phyloP scores from a whole-genome alignment of 2,797 vertebrate species.

The Diplodus sargus region DNA sequence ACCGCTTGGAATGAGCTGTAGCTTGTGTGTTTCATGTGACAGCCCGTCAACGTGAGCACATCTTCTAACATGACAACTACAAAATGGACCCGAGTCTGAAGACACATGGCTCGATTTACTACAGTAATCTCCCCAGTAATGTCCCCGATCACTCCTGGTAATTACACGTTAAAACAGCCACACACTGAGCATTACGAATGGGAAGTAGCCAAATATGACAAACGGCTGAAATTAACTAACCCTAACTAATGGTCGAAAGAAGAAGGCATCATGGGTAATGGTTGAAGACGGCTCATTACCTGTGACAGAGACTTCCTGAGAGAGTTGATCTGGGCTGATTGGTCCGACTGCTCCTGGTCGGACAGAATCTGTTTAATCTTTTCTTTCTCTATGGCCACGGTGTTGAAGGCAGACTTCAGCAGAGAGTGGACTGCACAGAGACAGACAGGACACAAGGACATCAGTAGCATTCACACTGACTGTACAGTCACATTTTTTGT shows the following conservation, averaged over 20 bases:
- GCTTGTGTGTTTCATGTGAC: constrained; percentile 42
- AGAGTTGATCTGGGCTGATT: constrained; percentile 90
- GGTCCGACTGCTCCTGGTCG: constrained; percentile 93
- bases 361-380: constrained; percentile 97
- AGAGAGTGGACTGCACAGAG: constrained; percentile 92
- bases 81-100: constrained; percentile 20
- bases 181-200: constrained; percentile 4
- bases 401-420: constrained; percentile 99
- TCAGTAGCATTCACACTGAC: neutral
- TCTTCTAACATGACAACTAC: constrained; percentile 26
- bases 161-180: constrained; percentile 20
- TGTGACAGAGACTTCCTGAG: constrained; percentile 97
- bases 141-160: constrained; percentile 8
- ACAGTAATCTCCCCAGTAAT: constrained; percentile 8
- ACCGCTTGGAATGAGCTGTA: constrained; percentile 27
- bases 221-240: constrained; percentile 14
- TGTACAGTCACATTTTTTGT: neutral
- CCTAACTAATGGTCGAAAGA: constrained; percentile 1
- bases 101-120: constrained; percentile 15
- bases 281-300: constrained; percentile 81
- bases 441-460: constrained; percentile 4
- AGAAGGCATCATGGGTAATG: constrained; percentile 23
- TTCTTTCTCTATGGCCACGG: constrained; percentile 98
- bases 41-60: neutral
- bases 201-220: constrained; percentile 5